Evolutionary conservation across 2,888 invertebrate species (phyloP).

Genomic region (Noctua janthe): DNA sequence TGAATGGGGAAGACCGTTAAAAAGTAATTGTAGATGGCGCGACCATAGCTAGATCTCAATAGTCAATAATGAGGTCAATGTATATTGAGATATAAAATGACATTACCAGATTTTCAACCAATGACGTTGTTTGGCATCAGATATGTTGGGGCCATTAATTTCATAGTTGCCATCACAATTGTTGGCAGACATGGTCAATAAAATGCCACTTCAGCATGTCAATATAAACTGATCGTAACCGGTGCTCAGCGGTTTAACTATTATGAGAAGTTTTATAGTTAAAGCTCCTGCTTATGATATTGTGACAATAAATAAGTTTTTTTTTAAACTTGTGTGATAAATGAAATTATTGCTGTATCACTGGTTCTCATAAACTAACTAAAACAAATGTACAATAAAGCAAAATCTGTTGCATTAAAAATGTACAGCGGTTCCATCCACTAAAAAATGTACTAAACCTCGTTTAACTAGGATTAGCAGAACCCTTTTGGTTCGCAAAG

Average conservation of each 20-base stretch:
- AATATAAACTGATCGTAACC: background rate
- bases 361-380: background rate
- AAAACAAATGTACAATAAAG: background rate
- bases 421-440: background rate
- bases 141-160: no score
- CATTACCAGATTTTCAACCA: no score
- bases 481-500: conserved; percentile 37
- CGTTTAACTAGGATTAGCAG: conserved; percentile 34
- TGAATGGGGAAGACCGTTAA: no score
- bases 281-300: background rate
- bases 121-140: no score
- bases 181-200: background rate
- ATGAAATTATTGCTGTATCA: background rate
- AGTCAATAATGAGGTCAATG: no score
- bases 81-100: no score
- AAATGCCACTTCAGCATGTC: background rate
- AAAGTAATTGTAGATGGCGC: no score
- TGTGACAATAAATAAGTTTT: background rate
- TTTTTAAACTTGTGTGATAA: background rate
- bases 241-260: background rate
- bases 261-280: background rate
- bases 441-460: conserved; percentile 30
- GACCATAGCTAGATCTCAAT: no score
- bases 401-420: background rate
- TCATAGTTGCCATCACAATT: no score